Evolutionary conservation across 2,888 invertebrate species (phyloP).

Genomic region (Acanthosepion pharaonis): DNA sequence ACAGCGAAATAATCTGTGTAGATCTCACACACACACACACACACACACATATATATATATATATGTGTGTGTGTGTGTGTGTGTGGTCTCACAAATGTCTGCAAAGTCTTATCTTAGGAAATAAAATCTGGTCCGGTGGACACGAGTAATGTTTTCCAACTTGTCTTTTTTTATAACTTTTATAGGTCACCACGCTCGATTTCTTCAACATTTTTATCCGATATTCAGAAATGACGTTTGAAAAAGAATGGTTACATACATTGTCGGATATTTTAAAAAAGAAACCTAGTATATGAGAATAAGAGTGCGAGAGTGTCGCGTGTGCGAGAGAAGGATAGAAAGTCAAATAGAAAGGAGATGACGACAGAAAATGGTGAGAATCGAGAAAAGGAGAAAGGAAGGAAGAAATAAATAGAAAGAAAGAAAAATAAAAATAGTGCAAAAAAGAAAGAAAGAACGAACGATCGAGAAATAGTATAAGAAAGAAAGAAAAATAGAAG

Average conservation of each 20-base stretch:
- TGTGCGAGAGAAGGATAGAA: too few relatives aligned
- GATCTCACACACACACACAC: too few relatives aligned
- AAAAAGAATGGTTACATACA: neutral
- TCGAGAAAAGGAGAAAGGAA: too few relatives aligned
- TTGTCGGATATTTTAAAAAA: neutral
- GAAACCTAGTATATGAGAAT: neutral
- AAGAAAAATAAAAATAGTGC: too few relatives aligned
- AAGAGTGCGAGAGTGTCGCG: neutral
- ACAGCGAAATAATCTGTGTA: neutral
- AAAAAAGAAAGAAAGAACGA: too few relatives aligned
- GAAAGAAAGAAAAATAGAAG: too few relatives aligned
- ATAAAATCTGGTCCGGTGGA: slow-evolving; percentile 12
- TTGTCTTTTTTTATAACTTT: neutral
- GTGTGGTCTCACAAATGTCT: neutral
- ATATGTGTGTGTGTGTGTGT: too few relatives aligned
- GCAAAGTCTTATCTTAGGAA: neutral
- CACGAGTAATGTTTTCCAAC: slow-evolving; percentile 7
- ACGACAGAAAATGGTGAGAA: too few relatives aligned
- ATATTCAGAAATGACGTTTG: neutral
- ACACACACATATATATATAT: too few relatives aligned
- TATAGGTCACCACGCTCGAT: neutral
- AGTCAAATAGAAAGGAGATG: too few relatives aligned
- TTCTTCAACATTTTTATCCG: neutral
- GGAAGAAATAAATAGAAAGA: too few relatives aligned
- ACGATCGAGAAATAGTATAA: too few relatives aligned